Base-by-base conservation (phyloP, 2,113 vertebrate genomes). In the Chloropsis cyanopogon region DNA sequence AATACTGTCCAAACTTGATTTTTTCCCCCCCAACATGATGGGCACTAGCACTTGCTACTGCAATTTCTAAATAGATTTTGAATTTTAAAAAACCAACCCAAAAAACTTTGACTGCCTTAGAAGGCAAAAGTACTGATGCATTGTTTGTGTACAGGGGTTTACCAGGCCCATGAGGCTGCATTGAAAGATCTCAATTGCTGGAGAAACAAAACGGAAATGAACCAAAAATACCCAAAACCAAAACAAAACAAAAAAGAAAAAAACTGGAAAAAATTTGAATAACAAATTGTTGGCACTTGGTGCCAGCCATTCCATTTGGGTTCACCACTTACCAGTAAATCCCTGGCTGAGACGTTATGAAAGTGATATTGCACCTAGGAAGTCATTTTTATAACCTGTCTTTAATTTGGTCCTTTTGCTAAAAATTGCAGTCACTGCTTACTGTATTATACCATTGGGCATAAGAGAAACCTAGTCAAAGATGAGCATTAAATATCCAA, bases 371-470 rank as follows among this genome's bases (percentile, higher is more conserved):
- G 94, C 96, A 96, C 92, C 80, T 94, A 97, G 98, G 98, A 97
- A 97, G 97, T 98, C 97, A 97, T 99, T 98, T 98, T 97, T 97
- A 97, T 98, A 98, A 98, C 97, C 91, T 72, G 97, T 97, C 96
- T 97, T 97, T 96, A 97, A 97, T 98, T 98, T 98, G 98, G 98
- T 98, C 98, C 98, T 98, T 98, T 98, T 97, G 98, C 98, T 98
- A 97, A 97, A 97, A 96, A 97, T 97, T 96, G 98, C 97, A 97
- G 98, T 97, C 98, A 97, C 98, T 98, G 98, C 98, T 97, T 97
- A 96, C 84, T 97, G 72, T 97, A 98, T 98, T 98, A 99, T 99
- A 98, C 99, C 99, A 98, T 99, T 99, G 99, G 99, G 99, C 98
- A 68, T 88, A 97, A 98, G 98, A 96, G 93, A 86, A 64, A 82